These are phyloP conservation scores for Diorhabda carinulata DNA, from an alignment of 1,140 invertebrate species.

Conservation along the genomic window DNA sequence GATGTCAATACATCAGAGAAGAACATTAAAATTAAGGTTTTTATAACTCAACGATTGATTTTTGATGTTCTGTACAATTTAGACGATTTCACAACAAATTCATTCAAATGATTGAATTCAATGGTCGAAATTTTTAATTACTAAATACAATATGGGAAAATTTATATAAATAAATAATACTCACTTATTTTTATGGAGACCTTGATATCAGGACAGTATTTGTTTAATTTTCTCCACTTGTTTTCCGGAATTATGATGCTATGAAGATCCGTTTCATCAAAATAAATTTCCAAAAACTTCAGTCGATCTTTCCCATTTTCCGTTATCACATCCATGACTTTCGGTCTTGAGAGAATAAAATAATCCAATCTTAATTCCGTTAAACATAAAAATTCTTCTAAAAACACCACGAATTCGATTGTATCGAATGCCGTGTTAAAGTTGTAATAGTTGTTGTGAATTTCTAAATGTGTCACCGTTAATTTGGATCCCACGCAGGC, in stretches of 20 bases:
- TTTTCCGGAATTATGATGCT: slow-evolving; percentile 15
- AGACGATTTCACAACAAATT: too few species aligned
- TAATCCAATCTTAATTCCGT: slow-evolving; percentile 18
- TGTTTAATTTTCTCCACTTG: slow-evolving; percentile 13
- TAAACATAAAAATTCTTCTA: slow-evolving; percentile 8
- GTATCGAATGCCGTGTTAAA: slow-evolving; percentile 16
- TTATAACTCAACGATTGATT: too few species aligned
- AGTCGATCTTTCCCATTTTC: slow-evolving; percentile 6
- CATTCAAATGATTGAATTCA: too few species aligned
- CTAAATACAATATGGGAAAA: not conserved
- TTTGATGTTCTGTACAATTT: too few species aligned
- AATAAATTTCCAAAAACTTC: slow-evolving; percentile 9
- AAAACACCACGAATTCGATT: slow-evolving; percentile 6
- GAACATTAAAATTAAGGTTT: too few species aligned
- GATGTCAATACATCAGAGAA: too few species aligned
- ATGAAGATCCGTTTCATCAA: slow-evolving; percentile 15
- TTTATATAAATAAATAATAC: not conserved
- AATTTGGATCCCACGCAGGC: slow-evolving; percentile 5
- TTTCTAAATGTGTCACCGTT: slow-evolving; percentile 10
- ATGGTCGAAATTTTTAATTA: too few species aligned
- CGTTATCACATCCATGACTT: slow-evolving; percentile 12
- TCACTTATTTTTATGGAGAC: slow-evolving; percentile 19
- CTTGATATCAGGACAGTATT: slow-evolving; percentile 15
- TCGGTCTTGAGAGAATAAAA: slow-evolving; percentile 11
- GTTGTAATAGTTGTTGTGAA: slow-evolving; percentile 13